Evolutionary conservation across 2,113 vertebrate species (phyloP).

Genomic region (Austrofundulus limnaeus): DNA sequence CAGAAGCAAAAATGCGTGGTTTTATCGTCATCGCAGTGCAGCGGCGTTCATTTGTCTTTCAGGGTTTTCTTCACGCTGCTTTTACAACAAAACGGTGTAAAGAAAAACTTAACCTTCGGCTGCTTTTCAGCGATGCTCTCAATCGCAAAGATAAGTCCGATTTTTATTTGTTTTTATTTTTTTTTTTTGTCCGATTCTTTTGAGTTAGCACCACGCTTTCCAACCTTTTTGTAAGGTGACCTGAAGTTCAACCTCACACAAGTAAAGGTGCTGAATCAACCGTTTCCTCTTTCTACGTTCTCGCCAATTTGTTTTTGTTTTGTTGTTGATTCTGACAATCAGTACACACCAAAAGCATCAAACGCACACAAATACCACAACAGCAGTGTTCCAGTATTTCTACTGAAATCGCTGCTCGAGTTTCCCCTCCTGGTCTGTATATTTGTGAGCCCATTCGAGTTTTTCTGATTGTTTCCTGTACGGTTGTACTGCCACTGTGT

Average conservation of each 20-base stretch:
- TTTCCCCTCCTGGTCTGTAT: constrained; percentile 23
- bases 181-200: too few species aligned
- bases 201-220: constrained; percentile 21
- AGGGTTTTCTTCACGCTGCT: constrained; percentile 11
- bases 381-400: constrained; percentile 24
- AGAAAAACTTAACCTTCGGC: constrained; percentile 13
- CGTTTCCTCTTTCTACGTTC: constrained; percentile 41
- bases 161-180: constrained; percentile 12
- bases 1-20: constrained; percentile 33
- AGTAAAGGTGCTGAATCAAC: constrained; percentile 66
- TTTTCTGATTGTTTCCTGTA: constrained; percentile 57
- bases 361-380: constrained; percentile 19
- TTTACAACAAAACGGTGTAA: constrained; percentile 2
- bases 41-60: constrained; percentile 4
- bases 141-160: background rate
- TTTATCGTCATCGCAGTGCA: constrained; percentile 18
- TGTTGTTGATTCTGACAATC: constrained; percentile 70
- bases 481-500: constrained; percentile 71
- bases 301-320: constrained; percentile 17
- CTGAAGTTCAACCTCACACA: constrained; percentile 50
- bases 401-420: constrained; percentile 25
- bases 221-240: constrained; percentile 14
- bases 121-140: constrained; percentile 8
- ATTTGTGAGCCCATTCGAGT: constrained; percentile 16
- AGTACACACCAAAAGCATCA: constrained; percentile 60